These are phyloP conservation scores for Argyrosomus regius DNA, from an alignment of 2,797 vertebrate species.

Conservation along the genomic window DNA sequence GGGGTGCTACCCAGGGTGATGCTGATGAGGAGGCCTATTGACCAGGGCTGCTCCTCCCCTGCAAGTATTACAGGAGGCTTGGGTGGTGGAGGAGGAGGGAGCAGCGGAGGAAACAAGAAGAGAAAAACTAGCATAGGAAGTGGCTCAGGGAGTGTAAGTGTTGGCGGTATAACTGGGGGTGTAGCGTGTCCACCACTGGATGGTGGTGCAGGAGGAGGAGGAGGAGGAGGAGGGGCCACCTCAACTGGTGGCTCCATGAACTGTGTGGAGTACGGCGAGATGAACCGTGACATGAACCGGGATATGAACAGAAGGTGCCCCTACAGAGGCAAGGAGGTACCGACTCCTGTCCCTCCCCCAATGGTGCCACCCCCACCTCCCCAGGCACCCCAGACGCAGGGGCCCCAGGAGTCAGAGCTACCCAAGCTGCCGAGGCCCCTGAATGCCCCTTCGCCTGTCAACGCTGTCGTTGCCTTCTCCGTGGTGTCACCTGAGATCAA, in stretches of 20 bases:
- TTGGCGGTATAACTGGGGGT: conserved; percentile 81
- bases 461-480: conserved; percentile 77
- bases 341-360: conserved; percentile 78
- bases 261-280: conserved; percentile 79
- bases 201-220: conserved; percentile 62
- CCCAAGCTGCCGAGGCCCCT: conserved; percentile 73
- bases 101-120: conserved; percentile 57
- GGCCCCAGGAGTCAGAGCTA: conserved; percentile 68
- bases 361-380: conserved; percentile 64
- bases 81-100: conserved; percentile 52
- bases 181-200: conserved; percentile 67
- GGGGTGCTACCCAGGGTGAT: conserved; percentile 88
- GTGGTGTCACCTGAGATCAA: conserved; percentile 89
- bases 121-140: conserved; percentile 77
- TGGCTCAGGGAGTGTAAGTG: conserved; percentile 72
- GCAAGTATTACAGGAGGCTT: conserved; percentile 57
- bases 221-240: conserved; percentile 28
- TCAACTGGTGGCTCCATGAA: conserved; percentile 77
- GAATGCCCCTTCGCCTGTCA: conserved; percentile 83
- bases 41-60: conserved; percentile 78
- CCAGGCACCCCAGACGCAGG: conserved; percentile 66
- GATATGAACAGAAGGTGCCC: conserved; percentile 80
- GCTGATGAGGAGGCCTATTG: conserved; percentile 90
- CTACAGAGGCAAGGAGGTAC: conserved; percentile 85
- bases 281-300: conserved; percentile 68